phyloP scores from a whole-genome alignment of 2,888 invertebrate species.

The Sminthurinus aureus region DNA sequence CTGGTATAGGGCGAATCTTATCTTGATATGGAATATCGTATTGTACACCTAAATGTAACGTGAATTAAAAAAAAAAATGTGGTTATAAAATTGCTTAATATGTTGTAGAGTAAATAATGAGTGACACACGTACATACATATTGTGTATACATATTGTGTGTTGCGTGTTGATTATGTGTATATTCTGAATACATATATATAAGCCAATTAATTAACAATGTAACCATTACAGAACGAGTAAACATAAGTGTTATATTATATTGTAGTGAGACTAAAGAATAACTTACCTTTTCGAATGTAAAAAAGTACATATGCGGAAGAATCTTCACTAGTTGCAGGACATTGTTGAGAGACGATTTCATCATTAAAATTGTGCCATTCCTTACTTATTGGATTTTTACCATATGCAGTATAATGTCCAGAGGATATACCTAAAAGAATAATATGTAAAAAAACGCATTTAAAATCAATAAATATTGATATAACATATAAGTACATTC shows the following conservation, averaged over 20 bases:
- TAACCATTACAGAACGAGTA: too few relatives aligned
- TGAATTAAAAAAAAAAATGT: not conserved
- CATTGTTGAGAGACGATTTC: conserved; percentile 67
- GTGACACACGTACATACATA: too few relatives aligned
- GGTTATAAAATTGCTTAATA: not conserved
- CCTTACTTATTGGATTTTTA: conserved; percentile 67
- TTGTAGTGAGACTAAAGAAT: not conserved
- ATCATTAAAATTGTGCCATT: conserved; percentile 72
- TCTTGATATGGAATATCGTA: conserved; percentile 32
- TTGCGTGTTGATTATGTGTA: too few relatives aligned
- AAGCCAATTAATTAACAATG: too few relatives aligned
- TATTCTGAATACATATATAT: too few relatives aligned
- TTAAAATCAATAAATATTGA: not conserved
- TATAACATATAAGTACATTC: too few relatives aligned
- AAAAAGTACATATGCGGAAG: conserved; percentile 72
- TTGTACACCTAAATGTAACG: conserved; percentile 15
- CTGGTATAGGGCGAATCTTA: conserved; percentile 28
- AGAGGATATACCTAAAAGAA: conserved; percentile 67
- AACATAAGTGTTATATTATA: too few relatives aligned
- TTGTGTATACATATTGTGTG: too few relatives aligned
- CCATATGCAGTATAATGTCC: conserved; percentile 72
- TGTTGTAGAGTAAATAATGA: not conserved
- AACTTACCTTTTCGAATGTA: conserved; percentile 68
- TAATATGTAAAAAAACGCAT: not conserved
- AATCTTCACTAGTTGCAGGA: conserved; percentile 69